These are phyloP conservation scores for Monopterus albus DNA, from an alignment of 2,113 vertebrate species.

Conservation along the genomic window DNA sequence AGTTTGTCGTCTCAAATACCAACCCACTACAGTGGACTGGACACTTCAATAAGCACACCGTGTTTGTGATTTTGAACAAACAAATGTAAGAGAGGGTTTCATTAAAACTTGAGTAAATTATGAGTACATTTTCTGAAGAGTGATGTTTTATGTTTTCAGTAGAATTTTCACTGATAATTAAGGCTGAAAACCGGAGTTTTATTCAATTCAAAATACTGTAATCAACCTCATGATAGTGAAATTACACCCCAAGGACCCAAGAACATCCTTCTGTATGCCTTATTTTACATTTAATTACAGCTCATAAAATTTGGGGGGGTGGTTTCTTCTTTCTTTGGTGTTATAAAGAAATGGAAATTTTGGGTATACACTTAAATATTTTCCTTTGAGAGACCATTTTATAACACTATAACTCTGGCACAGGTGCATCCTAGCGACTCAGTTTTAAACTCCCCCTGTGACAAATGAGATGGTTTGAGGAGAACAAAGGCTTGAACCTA, in stretches of 20 bases:
- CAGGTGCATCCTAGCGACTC: not conserved
- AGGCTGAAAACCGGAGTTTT: not conserved
- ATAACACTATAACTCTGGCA: not conserved
- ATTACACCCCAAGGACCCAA: not conserved
- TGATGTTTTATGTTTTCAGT: no score
- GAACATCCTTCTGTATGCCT: not conserved
- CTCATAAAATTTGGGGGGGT: not conserved
- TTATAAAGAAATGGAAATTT: no score
- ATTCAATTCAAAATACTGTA: not conserved
- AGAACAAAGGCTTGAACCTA: constrained; percentile 59
- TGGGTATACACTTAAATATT: no score
- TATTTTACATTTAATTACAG: not conserved
- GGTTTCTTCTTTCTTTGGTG: not conserved
- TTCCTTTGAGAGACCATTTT: no score
- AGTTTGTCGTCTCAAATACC: not conserved
- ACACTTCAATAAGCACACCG: no score
- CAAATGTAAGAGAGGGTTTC: no score
- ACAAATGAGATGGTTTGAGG: not conserved
- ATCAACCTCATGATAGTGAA: not conserved
- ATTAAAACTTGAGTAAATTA: no score
- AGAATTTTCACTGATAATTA: not conserved
- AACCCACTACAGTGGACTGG: not conserved
- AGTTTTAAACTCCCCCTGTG: not conserved
- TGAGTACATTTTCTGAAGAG: no score
- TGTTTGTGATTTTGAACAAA: no score